A percentile compares a stretch with the other conserved stretches of the same genome.
phyloP scores from a whole-genome alignment of 2,797 vertebrate species.

The Scleropages formosus region DNA sequence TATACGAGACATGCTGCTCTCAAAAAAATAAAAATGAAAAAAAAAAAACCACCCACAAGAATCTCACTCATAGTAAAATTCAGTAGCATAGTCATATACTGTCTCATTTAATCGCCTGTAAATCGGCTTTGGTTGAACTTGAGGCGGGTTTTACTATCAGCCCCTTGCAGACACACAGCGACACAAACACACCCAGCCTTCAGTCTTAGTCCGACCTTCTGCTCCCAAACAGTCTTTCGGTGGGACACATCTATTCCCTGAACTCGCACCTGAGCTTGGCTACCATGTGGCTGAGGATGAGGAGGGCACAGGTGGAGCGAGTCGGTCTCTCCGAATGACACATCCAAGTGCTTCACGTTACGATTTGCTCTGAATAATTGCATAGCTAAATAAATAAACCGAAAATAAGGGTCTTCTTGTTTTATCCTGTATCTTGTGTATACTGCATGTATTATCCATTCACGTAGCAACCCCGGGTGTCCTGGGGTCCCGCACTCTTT shows the following conservation, averaged over 20 bases:
- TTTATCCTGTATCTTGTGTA: too few species aligned
- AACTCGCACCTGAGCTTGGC: not conserved
- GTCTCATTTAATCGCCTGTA: not conserved
- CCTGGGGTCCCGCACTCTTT: too few species aligned
- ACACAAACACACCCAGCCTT: not conserved
- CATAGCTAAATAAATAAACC: not conserved
- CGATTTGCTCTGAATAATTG: not conserved
- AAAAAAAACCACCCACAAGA: too few species aligned
- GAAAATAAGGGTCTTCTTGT: too few species aligned
- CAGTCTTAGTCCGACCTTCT: not conserved
- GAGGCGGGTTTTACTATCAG: not conserved
- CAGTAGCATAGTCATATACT: not conserved
- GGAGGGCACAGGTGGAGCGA: not conserved
- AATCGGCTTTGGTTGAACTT: not conserved
- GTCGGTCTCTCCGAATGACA: not conserved
- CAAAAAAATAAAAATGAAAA: too few species aligned
- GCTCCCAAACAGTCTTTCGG: not conserved
- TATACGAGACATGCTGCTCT: too few species aligned
- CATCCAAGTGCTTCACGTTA: not conserved
- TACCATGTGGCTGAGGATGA: too few species aligned
- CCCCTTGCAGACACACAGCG: constrained; percentile 1
- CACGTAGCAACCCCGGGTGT: too few species aligned
- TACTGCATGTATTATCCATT: too few species aligned
- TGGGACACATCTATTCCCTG: not conserved
- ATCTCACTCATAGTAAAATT: not conserved